Base-by-base conservation (phyloP, 1,140 invertebrate genomes). In the Nautilus pompilius region DNA sequence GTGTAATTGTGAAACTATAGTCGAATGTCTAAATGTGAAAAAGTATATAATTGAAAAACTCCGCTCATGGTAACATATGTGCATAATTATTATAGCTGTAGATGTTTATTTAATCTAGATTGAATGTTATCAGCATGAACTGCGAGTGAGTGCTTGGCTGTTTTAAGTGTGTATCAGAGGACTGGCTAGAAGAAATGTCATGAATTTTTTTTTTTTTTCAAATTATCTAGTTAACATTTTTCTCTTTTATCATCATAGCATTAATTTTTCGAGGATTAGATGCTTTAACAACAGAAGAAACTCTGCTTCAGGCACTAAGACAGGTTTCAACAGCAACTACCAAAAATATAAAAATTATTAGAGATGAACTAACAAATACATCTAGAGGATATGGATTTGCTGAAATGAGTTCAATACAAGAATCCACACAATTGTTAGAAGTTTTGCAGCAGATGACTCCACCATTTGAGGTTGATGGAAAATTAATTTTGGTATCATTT, bases 231-330 rank as follows among this genome's bases (percentile, higher is more conserved):
- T 62, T 26, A 36, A 69, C 30, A 49, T 54, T 45, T 62, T 3
- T 45, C 1, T 59, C 1, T 15, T 57, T n/a, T 55, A 54, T 56
- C 48, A 22, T 65, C 62, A 57, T 80, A 92, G 90, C 91, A 53
- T 86, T 97, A 15, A 86, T 97, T 71, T 83, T 97, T 61, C 87
- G 93, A 60, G 92, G 93, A 73, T 81, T 97, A 59, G 93, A 95
- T 78, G 88, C 90, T 0, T 71, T 93, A 24, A 91, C 91, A 2
- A 94, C 90, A 1, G 93, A 96, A 83, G 92, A 95, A 76, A 84
- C 83, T 41, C 86, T 96, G 62, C 88, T 88, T 70, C 73, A 71
- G 34, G 84, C 83, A 34, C 67, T 76, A 24, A 72, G 75, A 6
- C 87, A 83, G 59, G 65, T 84, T 6, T 83, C 85, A 15, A 85